Conservation (phyloP, 2,888 invertebrate species). For the Eupithecia dodoneata region DNA sequence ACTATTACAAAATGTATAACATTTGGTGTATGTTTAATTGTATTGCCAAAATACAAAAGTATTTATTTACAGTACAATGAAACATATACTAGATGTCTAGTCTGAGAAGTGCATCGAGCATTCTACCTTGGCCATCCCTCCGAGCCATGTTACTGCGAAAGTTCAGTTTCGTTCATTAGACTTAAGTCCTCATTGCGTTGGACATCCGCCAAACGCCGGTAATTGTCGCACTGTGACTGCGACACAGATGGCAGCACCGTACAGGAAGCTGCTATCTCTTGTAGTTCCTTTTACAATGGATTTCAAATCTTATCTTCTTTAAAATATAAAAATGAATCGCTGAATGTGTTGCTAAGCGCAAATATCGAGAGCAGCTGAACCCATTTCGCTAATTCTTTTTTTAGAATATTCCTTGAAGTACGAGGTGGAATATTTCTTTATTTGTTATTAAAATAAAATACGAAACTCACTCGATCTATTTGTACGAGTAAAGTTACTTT, state of each 20-base stretch:
- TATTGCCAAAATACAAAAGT: too few species aligned
- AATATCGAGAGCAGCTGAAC: too few species aligned
- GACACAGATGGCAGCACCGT: constrained; percentile 9
- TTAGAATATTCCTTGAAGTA: too few species aligned
- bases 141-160: constrained; percentile 33
- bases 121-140: not conserved
- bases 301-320: constrained; percentile 1
- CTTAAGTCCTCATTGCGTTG: constrained; percentile 44
- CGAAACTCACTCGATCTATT: too few species aligned
- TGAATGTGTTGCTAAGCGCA: too few species aligned
- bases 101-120: constrained; percentile 1
- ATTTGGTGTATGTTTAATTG: too few species aligned
- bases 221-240: constrained; percentile 30
- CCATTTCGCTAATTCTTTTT: too few species aligned
- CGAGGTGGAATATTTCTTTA: too few species aligned
- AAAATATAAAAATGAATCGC: too few species aligned
- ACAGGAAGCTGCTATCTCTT: not conserved
- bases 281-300: not conserved
- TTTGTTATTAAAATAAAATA: too few species aligned
- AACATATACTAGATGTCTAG: not conserved
- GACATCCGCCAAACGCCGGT: constrained; percentile 39
- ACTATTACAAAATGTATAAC: not conserved
- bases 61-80: too few species aligned
- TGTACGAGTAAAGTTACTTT: too few species aligned
- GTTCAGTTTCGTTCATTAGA: constrained; percentile 47